Conservation (phyloP, 1,140 invertebrate species). For the Phymorhynchus buccinoides region DNA sequence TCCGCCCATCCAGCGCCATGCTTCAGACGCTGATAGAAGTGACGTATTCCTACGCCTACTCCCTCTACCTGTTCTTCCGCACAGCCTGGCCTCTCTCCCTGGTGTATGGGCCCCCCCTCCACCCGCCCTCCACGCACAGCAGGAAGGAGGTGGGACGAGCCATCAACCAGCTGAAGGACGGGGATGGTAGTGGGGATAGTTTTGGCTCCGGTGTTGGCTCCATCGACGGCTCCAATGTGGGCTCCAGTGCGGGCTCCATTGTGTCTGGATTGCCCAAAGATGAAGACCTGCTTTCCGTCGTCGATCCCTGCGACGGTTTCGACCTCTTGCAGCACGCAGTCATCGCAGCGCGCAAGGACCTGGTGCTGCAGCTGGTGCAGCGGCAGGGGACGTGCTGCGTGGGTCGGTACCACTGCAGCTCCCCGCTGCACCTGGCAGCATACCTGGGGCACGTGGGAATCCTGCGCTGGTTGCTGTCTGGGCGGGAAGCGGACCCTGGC, state of each 20-base stretch:
- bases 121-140: constrained; percentile 49
- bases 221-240: constrained; percentile 12
- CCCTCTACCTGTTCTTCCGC: constrained; percentile 52
- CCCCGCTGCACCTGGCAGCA: constrained; percentile 65
- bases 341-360: constrained; percentile 47
- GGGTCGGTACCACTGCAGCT: constrained; percentile 56
- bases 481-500: constrained; percentile 49
- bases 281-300: constrained; percentile 57
- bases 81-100: constrained; percentile 54
- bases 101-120: constrained; percentile 45
- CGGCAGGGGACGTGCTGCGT: constrained; percentile 44
- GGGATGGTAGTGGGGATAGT: not conserved
- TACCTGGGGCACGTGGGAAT: constrained; percentile 57
- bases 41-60: constrained; percentile 48
- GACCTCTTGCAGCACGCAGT: constrained; percentile 63
- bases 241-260: constrained; percentile 6
- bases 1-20: not conserved
- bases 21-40: constrained; percentile 38
- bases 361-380: constrained; percentile 54
- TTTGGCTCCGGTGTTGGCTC: constrained; percentile 34
- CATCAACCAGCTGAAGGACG: constrained; percentile 46
- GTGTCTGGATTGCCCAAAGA: constrained; percentile 36
- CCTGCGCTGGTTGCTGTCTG: constrained; percentile 56
- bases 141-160: constrained; percentile 39
- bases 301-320: constrained; percentile 52